A percentile compares a stretch with the other conserved stretches of the same genome.
Evolutionary conservation across 2,113 vertebrate species (phyloP).

Genomic region (Falcunculus frontatus): DNA sequence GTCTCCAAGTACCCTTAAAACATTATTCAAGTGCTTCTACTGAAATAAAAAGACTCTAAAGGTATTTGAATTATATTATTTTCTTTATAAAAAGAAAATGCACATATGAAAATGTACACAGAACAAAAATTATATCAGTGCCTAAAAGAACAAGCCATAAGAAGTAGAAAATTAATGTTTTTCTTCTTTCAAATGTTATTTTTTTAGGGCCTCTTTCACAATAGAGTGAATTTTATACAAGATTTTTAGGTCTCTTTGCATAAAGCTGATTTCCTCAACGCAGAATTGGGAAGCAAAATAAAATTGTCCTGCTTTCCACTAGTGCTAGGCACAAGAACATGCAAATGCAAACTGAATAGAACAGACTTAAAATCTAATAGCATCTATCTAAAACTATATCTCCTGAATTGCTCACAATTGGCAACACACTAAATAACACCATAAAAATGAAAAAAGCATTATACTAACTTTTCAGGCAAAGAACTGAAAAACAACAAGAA

Average conservation of each 20-base stretch:
- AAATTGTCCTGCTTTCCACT: not conserved
- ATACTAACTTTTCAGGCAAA: constrained; percentile 13
- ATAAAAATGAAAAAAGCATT: not conserved
- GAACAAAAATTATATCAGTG: not conserved
- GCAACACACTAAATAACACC: not conserved
- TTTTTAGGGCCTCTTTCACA: not conserved
- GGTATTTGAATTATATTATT: not conserved
- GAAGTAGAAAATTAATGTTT: not conserved
- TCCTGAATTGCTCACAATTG: not conserved
- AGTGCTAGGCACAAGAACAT: not conserved
- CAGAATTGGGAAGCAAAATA: not conserved
- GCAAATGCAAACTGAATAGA: not conserved
- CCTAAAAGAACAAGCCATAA: not conserved
- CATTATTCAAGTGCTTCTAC: not conserved
- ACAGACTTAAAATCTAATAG: not conserved
- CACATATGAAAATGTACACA: not conserved
- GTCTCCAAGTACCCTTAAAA: not conserved
- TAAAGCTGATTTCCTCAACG: not conserved
- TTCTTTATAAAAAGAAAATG: not conserved
- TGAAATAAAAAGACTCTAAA: not conserved
- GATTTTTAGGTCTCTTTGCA: not conserved
- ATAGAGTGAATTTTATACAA: not conserved
- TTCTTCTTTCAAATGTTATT: not conserved
- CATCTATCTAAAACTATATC: not conserved
- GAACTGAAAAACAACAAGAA: not conserved